Percentiles rank a stretch among this genome's conserved stretches.
Conservation (phyloP, 2,797 vertebrate species). For the Urosaurus nigricauda region DNA sequence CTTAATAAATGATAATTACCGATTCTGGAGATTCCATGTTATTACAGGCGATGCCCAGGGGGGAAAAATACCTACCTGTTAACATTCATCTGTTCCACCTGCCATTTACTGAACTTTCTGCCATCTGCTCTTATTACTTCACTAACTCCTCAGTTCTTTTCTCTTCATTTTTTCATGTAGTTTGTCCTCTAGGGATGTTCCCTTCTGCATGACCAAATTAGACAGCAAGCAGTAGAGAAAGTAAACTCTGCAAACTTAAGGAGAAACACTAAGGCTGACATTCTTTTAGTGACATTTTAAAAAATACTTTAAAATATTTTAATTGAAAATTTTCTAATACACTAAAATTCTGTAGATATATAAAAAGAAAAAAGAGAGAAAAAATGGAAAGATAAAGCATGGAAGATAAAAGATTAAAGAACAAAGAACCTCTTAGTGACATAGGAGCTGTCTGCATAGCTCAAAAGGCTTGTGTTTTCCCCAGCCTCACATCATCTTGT, state of each 20-base stretch:
- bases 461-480: too few species aligned
- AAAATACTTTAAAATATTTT: too few species aligned
- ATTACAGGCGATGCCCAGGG: neutral
- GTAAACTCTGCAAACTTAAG: conserved; percentile 35
- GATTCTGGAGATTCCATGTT: conserved; percentile 8
- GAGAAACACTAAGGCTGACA: conserved; percentile 25
- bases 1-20: conserved; percentile 29
- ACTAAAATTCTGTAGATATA: too few species aligned
- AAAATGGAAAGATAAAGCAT: too few species aligned
- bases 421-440: too few species aligned
- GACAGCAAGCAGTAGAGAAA: conserved; percentile 6
- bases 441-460: too few species aligned
- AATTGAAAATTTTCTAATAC: too few species aligned
- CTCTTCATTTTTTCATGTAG: neutral
- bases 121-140: conserved; percentile 18
- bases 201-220: conserved; percentile 21
- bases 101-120: conserved; percentile 21
- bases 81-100: conserved; percentile 15
- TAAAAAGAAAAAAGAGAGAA: too few species aligned
- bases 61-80: conserved; percentile 11
- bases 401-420: too few species aligned
- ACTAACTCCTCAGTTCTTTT: conserved; percentile 29
- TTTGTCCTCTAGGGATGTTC: conserved; percentile 30
- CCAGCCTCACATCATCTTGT: too few species aligned
- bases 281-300: too few species aligned